Conservation (phyloP, 2,888 invertebrate species). For the Caenorhabditis becei region DNA sequence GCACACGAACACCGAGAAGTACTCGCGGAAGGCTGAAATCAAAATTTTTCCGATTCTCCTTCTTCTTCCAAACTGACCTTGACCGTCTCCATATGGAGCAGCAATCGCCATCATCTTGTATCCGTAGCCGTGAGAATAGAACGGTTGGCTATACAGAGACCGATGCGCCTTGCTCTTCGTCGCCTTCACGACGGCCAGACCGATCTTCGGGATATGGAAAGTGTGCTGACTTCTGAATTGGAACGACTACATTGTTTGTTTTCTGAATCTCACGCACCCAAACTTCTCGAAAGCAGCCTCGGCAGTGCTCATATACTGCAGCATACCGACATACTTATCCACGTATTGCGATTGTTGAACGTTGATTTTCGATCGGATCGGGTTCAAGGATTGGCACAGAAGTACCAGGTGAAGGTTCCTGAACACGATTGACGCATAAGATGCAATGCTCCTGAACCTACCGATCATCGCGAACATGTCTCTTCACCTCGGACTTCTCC, state of each 20-base stretch:
- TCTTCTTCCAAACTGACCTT: conserved; percentile 4
- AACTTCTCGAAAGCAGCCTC: conserved; percentile 54
- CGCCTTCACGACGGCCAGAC: conserved; percentile 51
- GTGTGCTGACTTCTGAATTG: conserved; percentile 49
- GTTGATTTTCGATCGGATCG: conserved; percentile 43
- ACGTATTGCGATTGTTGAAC: conserved; percentile 47
- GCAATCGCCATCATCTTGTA: conserved; percentile 57
- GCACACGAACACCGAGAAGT: conserved; percentile 54
- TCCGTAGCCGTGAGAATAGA: conserved; percentile 57
- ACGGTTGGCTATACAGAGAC: conserved; percentile 52
- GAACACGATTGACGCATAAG: no score
- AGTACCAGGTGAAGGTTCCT: conserved; percentile 53
- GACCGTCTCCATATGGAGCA: conserved; percentile 57
- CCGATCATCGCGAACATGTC: conserved; percentile 59
- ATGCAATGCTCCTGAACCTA: conserved; percentile 37
- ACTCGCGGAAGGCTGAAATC: conserved; percentile 57
- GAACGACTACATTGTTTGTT: neutral
- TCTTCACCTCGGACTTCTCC: conserved; percentile 43
- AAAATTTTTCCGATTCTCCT: neutral
- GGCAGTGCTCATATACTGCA: conserved; percentile 27
- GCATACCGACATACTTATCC: conserved; percentile 47
- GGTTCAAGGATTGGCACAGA: conserved; percentile 50
- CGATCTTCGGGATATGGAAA: conserved; percentile 57
- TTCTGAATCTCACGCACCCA: no score
- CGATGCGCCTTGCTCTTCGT: conserved; percentile 52